A percentile compares a stretch with the other conserved stretches of the same genome.
Evolutionary conservation across 2,888 invertebrate species (phyloP).

Genomic region (Synanthedon vespiformis): DNA sequence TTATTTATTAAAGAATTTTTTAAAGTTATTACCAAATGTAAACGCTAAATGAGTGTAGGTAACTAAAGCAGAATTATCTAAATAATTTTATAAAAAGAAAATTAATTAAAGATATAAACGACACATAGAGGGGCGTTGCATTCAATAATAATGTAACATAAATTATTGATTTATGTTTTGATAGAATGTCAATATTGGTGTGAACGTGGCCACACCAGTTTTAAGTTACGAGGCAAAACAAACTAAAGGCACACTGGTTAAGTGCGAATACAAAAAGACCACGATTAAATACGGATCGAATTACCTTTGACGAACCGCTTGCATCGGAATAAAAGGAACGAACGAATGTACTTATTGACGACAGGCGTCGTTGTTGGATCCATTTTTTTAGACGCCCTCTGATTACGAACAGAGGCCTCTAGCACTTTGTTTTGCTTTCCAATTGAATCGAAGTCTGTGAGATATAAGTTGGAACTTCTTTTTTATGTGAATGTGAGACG

Average conservation of each 20-base stretch:
- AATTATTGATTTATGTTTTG: slow-evolving; percentile 35
- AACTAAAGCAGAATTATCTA: no score
- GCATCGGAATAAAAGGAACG: slow-evolving; percentile 43
- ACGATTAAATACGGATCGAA: slow-evolving; percentile 49
- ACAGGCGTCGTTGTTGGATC: not conserved
- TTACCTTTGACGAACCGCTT: slow-evolving; percentile 60
- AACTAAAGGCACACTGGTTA: slow-evolving; percentile 43
- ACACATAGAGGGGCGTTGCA: no score
- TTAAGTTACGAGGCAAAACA: slow-evolving; percentile 54
- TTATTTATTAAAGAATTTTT: no score
- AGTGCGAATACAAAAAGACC: slow-evolving; percentile 65
- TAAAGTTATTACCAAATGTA: no score
- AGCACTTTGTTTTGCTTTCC: not conserved
- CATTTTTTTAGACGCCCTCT: slow-evolving; percentile 5
- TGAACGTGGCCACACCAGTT: slow-evolving; percentile 15
- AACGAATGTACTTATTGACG: not conserved
- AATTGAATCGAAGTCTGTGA: not conserved
- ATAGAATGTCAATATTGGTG: slow-evolving; percentile 63
- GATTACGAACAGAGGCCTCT: slow-evolving; percentile 1
- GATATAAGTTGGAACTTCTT: not conserved
- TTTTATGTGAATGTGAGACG: no score
- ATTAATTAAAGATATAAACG: no score
- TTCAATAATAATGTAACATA: slow-evolving; percentile 1
- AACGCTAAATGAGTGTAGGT: no score
- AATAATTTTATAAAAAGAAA: no score